Conservation (phyloP, 2,797 vertebrate species). For the Etheostoma perlongum region DNA sequence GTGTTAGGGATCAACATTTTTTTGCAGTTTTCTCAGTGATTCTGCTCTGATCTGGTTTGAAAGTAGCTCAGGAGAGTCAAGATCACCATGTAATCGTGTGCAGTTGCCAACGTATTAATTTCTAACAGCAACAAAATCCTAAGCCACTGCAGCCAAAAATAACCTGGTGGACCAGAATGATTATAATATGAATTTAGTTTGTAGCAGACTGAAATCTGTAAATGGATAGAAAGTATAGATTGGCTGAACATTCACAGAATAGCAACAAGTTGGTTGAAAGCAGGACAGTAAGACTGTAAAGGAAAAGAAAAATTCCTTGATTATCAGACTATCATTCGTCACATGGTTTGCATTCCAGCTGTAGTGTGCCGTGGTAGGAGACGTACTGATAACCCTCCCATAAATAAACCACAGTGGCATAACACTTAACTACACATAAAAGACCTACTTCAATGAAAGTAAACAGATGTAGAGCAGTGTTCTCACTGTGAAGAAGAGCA, state of each 20-base stretch:
- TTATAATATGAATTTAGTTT: constrained; percentile 7
- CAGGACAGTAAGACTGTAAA: not conserved
- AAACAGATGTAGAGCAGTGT: not conserved
- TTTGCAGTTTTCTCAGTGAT: constrained; percentile 39
- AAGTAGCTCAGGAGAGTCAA: constrained; percentile 70
- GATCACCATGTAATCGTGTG: constrained; percentile 66
- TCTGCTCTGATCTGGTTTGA: constrained; percentile 71
- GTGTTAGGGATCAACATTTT: constrained; percentile 46
- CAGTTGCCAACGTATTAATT: constrained; percentile 71
- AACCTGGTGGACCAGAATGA: constrained; percentile 14
- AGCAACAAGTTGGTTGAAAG: not conserved
- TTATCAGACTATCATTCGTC: constrained; percentile 19
- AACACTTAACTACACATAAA: not conserved
- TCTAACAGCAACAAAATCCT: constrained; percentile 59
- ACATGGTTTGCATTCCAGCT: constrained; percentile 30
- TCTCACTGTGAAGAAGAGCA: not conserved
- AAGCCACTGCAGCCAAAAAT: constrained; percentile 37
- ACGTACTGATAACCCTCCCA: not conserved
- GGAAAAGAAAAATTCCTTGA: not conserved
- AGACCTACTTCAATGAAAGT: not conserved
- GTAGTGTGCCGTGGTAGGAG: not conserved
- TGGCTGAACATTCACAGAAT: not conserved
- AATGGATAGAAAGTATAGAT: not conserved
- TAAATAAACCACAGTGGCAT: not conserved
- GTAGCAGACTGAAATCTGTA: constrained; percentile 7